Percentiles rank a stretch among this genome's conserved stretches.
phyloP scores from a whole-genome alignment of 1,140 invertebrate species.

The Camponotus pennsylvanicus region DNA sequence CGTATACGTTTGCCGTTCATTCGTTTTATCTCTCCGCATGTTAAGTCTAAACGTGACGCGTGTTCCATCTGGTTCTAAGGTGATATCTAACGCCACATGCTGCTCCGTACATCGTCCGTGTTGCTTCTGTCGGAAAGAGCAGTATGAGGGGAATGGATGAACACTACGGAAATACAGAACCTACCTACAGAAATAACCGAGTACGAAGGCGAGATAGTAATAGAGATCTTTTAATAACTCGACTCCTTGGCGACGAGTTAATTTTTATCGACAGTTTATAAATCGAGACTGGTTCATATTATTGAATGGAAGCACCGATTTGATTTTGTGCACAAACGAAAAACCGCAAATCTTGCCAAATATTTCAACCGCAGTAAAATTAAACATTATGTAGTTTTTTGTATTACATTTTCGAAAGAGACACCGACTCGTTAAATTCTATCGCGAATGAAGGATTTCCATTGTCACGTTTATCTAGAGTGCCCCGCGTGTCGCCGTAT shows the following conservation, averaged over 20 bases:
- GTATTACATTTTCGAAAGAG: not conserved
- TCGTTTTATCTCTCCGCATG: not conserved
- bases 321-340: not conserved
- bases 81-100: constrained; percentile 58
- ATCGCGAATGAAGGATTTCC: not conserved
- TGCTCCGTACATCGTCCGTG: not conserved
- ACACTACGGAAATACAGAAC: not conserved
- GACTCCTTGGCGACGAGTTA: not conserved
- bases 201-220: constrained; percentile 45
- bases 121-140: constrained; percentile 24
- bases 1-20: not conserved
- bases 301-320: not conserved
- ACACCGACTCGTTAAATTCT: not conserved
- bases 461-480: constrained; percentile 25
- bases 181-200: constrained; percentile 68
- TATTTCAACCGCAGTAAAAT: not conserved
- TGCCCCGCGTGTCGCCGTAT: constrained; percentile 36
- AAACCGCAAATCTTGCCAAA: not conserved
- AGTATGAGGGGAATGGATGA: not conserved
- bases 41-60: constrained; percentile 49
- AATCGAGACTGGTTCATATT: not conserved
- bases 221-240: constrained; percentile 66
- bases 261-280: constrained; percentile 11
- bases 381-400: not conserved
- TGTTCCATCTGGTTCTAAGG: constrained; percentile 57